phyloP scores from a whole-genome alignment of 2,797 vertebrate species.

The Erethizon dorsatum region DNA sequence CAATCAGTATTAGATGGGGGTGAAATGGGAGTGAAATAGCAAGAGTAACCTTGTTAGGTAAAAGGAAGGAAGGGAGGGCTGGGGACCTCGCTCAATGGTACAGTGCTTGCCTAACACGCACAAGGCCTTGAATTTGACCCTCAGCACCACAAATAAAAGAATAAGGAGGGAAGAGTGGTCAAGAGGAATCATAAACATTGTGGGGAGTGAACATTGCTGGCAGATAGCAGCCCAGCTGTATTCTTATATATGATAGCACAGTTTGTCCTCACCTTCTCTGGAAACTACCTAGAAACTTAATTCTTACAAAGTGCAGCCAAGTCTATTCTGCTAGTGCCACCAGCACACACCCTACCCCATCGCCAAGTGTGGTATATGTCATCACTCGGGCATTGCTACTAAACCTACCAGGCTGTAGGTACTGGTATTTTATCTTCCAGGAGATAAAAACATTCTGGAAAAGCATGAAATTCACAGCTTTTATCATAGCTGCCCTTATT shows the following conservation, averaged over 20 bases:
- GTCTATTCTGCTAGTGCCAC: neutral
- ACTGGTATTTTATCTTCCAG: neutral
- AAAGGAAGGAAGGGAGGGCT: neutral
- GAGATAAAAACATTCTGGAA: neutral
- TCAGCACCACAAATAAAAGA: neutral
- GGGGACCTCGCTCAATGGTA: neutral
- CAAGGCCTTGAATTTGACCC: neutral
- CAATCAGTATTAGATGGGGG: too few species aligned
- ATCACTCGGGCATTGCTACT: neutral
- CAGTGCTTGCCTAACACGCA: neutral
- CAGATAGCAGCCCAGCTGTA: neutral
- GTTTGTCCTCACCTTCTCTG: neutral
- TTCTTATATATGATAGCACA: neutral
- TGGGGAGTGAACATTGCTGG: neutral
- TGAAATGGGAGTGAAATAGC: slow-evolving; percentile 1
- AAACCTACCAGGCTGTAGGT: neutral
- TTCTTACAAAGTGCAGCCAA: neutral
- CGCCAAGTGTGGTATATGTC: neutral
- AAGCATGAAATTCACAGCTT: neutral
- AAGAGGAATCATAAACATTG: neutral
- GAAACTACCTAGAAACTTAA: neutral
- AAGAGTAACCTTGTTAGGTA: neutral
- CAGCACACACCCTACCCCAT: neutral
- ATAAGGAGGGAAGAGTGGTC: neutral
- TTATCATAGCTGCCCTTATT: neutral